These are phyloP conservation scores for Drosophila meridionalis DNA, from an alignment of 2,888 invertebrate genomes.

Conservation along the genomic window DNA sequence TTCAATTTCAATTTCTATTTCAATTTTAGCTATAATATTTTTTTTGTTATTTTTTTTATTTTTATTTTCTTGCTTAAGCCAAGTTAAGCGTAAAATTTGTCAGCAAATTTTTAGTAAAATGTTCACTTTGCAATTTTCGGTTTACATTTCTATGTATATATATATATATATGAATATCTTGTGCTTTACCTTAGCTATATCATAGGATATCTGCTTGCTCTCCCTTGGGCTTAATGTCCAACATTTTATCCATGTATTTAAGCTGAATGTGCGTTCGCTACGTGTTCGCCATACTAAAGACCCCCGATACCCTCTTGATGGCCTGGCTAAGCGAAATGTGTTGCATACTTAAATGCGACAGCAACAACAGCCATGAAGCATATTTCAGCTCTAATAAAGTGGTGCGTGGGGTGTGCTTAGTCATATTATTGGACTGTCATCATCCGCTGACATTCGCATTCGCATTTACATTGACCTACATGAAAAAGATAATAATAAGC, in stretches of 20 bases:
- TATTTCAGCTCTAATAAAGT: constrained; percentile 74
- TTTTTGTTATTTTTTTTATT: constrained; percentile 7
- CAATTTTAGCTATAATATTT: constrained; percentile 26
- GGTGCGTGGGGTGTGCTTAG: constrained; percentile 54
- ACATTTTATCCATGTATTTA: constrained; percentile 74
- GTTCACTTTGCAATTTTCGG: constrained; percentile 18
- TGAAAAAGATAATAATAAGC: constrained; percentile 17
- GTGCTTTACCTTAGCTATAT: constrained; percentile 19
- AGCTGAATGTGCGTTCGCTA: constrained; percentile 68
- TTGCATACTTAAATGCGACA: constrained; percentile 67
- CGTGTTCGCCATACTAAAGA: constrained; percentile 67
- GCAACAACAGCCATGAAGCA: constrained; percentile 45
- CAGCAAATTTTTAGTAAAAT: constrained; percentile 27
- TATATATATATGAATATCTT: not conserved
- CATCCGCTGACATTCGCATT: constrained; percentile 16
- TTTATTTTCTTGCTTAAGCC: constrained; percentile 24
- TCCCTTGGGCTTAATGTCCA: constrained; percentile 65
- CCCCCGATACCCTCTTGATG: constrained; percentile 47
- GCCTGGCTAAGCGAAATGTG: constrained; percentile 44
- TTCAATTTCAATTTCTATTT: constrained; percentile 58
- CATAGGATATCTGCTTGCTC: constrained; percentile 33
- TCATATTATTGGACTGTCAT: constrained; percentile 45
- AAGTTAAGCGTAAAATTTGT: constrained; percentile 65
- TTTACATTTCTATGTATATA: not conserved
- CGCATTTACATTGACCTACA: constrained; percentile 26